These are phyloP conservation scores for Laticauda laticaudata DNA, from an alignment of 2,113 vertebrate genomes.

Conservation along the genomic window DNA sequence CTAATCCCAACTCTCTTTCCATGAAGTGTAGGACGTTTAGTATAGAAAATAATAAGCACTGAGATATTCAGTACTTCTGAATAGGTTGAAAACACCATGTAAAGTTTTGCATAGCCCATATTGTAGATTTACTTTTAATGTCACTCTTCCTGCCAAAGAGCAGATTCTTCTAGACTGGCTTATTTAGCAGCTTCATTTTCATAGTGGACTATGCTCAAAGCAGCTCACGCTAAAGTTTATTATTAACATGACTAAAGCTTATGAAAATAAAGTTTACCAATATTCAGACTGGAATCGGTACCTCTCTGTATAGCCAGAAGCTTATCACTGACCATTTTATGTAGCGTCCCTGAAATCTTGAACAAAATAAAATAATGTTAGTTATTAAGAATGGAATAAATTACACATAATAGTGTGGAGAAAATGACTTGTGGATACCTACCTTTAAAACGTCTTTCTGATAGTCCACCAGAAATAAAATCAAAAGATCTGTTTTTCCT, in stretches of 20 bases:
- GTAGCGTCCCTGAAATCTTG: conserved; percentile 86
- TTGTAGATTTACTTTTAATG: not conserved
- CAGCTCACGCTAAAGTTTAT: not conserved
- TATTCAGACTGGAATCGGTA: conserved; percentile 77
- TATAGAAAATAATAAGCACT: not conserved
- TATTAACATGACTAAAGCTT: not conserved
- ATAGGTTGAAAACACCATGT: not conserved
- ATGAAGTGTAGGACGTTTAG: not conserved
- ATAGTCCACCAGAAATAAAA: conserved; percentile 93
- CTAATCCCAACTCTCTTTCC: not conserved
- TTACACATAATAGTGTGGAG: not conserved
- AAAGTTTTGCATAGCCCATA: not conserved
- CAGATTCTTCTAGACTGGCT: not conserved
- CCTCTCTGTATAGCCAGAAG: conserved; percentile 83
- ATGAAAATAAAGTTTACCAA: conserved; percentile 71
- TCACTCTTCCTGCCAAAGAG: not conserved
- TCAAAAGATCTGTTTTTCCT: conserved; percentile 92
- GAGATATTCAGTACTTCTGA: not conserved
- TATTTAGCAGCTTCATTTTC: not conserved
- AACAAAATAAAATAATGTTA: conserved; percentile 21
- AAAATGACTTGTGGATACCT: conserved; percentile 39
- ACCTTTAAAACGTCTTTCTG: conserved; percentile 95
- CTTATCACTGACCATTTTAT: conserved; percentile 93
- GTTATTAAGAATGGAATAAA: not conserved
- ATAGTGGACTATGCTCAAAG: not conserved